Evolutionary conservation across 2,797 vertebrate species (phyloP).

Genomic region (Ctenopoma multispine): DNA sequence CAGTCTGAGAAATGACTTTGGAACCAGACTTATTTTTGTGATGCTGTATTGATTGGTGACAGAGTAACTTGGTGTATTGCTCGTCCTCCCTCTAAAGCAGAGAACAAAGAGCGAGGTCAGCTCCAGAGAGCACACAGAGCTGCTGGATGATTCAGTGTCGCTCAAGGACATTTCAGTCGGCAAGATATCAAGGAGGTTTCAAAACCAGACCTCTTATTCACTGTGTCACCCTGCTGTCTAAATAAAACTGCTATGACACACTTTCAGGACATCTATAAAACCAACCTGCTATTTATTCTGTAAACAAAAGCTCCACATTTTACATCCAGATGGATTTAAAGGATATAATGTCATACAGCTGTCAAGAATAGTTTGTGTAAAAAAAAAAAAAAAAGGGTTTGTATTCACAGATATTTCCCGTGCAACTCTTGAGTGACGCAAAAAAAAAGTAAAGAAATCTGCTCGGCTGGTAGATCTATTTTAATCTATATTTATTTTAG

Average conservation of each 20-base stretch:
- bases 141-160: constrained; percentile 51
- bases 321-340: neutral
- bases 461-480: too few relatives aligned
- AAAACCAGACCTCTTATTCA: constrained; percentile 38
- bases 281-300: constrained; percentile 13
- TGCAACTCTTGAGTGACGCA: neutral
- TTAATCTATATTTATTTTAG: too few relatives aligned
- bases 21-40: constrained; percentile 31
- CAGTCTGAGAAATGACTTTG: constrained; percentile 12
- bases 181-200: constrained; percentile 22
- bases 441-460: too few relatives aligned
- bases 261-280: neutral
- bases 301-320: neutral
- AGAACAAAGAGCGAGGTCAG: constrained; percentile 20
- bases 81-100: constrained; percentile 9
- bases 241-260: constrained; percentile 13
- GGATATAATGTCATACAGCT: neutral
- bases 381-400: neutral
- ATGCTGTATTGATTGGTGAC: constrained; percentile 17
- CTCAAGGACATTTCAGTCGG: constrained; percentile 45
- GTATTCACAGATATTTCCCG: too few relatives aligned
- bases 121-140: constrained; percentile 10
- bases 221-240: constrained; percentile 10
- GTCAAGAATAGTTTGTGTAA: neutral
- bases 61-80: neutral